Base-by-base conservation (phyloP, 1,140 invertebrate species). In the Trissolcus basalis region DNA sequence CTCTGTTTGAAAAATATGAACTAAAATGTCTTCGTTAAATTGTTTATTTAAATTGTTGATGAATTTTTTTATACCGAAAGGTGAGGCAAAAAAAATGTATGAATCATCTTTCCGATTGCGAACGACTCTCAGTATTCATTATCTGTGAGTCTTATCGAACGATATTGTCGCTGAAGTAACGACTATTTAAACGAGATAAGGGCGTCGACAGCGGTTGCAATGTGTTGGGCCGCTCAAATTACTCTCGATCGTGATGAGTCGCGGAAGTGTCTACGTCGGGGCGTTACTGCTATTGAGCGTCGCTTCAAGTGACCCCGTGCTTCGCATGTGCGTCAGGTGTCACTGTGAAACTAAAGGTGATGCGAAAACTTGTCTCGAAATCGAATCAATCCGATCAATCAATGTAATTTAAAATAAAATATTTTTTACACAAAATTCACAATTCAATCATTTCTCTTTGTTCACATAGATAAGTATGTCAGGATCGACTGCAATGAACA, bases 141-240 rank as follows among this genome's bases (percentile, higher is more conserved):
- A 61, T 58, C 55, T 41, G 41, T 61, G 19, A 11, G 7, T 49
- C 14, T 71, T 63, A 71, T 70, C 67, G 16, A 69, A 16, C 35
- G 11, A 32, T 32, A 14, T 36, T 60, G 51, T 39, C 9, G 36
- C 36, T 27, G 19, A 27, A 27, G 19, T 27, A 27, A 60, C 0
- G 35, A 61, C 16, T 71, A 63, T 63, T 71, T 49, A 47, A 61
- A 56, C 59, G 58, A 71, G 68, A 71, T 72, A 72, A 72, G 35
- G 49, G 13, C 27, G 11, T 4, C 53, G 43, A 43, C 51, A 9
- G 10, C 35, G 15, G 13, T 2, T 33, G 4, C 13, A 11, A 53
- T 32, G 6, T 10, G 13, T 33, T 8, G 6, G 12, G 16, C 12
- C 39, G 6, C 36, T 35, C 41, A 53, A 51, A 44, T 58, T 39